A percentile compares a stretch with the other conserved stretches of the same genome.
phyloP scores from a whole-genome alignment of 1,140 invertebrate genomes.

The Delia radicum region DNA sequence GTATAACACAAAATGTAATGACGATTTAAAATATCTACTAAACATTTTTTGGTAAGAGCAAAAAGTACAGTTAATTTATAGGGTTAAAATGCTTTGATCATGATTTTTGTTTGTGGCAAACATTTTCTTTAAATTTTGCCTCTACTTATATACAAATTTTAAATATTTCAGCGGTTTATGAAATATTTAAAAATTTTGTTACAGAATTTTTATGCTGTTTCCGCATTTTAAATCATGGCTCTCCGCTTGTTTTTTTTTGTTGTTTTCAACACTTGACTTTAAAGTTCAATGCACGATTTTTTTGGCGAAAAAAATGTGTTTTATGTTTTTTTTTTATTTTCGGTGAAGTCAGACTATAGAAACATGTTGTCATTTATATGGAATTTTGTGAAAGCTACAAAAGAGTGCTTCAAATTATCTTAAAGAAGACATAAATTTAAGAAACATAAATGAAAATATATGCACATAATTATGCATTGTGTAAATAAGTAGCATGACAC shows the following conservation, averaged over 20 bases:
- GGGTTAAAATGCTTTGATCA: no score
- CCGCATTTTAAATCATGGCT: neutral
- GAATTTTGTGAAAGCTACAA: neutral
- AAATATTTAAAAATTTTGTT: neutral
- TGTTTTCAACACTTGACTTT: neutral
- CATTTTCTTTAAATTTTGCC: no score
- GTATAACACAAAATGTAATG: no score
- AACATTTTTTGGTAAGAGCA: no score
- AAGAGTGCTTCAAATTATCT: neutral
- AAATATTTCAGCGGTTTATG: no score
- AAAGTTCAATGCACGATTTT: slow-evolving; percentile 1
- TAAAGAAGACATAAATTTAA: neutral
- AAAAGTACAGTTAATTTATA: no score
- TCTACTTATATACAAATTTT: no score
- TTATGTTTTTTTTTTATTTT: neutral
- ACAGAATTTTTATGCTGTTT: neutral
- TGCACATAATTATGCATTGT: neutral
- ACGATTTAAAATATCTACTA: no score
- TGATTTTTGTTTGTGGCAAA: no score
- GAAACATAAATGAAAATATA: neutral
- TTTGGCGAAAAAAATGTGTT: neutral
- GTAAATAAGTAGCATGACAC: neutral
- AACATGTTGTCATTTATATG: neutral
- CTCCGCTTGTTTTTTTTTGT: neutral
- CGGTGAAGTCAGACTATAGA: neutral